phyloP scores from a whole-genome alignment of 2,888 invertebrate genomes.

The Chymomyza fuscimana region DNA sequence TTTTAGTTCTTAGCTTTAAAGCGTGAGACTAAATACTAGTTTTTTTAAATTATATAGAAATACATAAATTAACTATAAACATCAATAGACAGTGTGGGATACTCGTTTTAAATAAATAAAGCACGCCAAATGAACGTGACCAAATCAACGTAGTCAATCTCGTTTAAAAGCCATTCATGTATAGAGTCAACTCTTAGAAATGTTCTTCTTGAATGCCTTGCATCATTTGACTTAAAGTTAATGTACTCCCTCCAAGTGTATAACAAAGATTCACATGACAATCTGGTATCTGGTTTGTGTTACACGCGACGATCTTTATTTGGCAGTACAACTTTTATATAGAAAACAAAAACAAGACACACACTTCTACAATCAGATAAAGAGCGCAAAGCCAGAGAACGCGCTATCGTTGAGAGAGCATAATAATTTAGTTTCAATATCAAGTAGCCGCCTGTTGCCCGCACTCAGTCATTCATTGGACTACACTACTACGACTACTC shows the following conservation, averaged over 20 bases:
- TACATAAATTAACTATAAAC: too few species aligned
- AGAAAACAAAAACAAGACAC: constrained; percentile 11
- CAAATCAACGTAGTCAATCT: too few species aligned
- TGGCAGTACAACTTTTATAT: constrained; percentile 5
- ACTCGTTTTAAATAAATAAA: too few species aligned
- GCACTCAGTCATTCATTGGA: neutral
- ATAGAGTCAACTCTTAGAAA: neutral
- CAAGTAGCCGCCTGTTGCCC: neutral
- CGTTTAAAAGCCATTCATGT: too few species aligned
- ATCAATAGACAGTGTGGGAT: too few species aligned
- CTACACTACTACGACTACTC: neutral
- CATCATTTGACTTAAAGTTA: neutral
- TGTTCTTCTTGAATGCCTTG: neutral
- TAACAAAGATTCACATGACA: constrained; percentile 64
- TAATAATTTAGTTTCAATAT: neutral
- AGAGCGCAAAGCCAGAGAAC: neutral
- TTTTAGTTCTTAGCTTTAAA: too few species aligned
- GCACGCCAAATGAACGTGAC: neutral
- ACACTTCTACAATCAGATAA: neutral
- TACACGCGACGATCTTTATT: constrained; percentile 49
- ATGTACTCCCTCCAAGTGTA: neutral
- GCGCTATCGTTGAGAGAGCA: neutral
- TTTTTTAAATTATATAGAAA: too few species aligned
- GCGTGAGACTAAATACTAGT: too few species aligned
- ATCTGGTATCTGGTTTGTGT: constrained; percentile 51